Conservation (phyloP, 35 echinoderm and acorn worm species). For the Lytechinus variegatus region DNA sequence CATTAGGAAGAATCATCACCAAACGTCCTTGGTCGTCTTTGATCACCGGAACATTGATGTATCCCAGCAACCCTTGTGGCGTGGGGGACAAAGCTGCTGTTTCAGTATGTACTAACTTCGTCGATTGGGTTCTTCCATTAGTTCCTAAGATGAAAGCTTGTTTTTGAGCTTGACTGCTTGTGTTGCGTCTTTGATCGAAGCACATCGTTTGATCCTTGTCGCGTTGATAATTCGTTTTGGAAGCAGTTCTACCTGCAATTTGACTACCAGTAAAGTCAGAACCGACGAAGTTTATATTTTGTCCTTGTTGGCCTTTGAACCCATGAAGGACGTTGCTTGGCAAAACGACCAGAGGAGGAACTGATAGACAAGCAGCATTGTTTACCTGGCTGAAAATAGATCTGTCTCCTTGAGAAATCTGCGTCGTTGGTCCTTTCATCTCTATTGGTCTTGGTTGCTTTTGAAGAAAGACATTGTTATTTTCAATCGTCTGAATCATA, state of each 20-base stretch:
- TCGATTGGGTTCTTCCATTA: background rate
- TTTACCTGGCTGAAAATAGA: background rate
- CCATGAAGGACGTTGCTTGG: background rate
- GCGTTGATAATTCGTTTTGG: background rate
- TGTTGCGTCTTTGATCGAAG: background rate
- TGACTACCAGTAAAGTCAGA: background rate
- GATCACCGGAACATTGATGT: constrained; percentile 43
- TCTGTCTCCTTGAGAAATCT: background rate
- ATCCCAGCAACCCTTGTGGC: background rate
- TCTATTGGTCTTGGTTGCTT: background rate
- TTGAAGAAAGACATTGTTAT: background rate
- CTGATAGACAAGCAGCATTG: background rate
- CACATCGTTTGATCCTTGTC: background rate
- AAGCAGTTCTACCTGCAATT: background rate
- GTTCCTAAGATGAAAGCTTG: background rate
- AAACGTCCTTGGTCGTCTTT: constrained; percentile 26
- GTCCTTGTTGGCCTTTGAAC: background rate
- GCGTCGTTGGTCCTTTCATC: background rate
- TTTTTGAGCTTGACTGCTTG: background rate
- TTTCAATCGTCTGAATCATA: background rate
- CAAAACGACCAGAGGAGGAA: background rate
- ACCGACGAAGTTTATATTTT: background rate
- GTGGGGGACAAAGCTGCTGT: background rate
- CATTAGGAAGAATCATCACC: constrained; percentile 30
- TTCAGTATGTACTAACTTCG: background rate